Evolutionary conservation across 35 echinoderm and acorn worm genomes (phyloP).

Genomic region (Acanthaster planci): DNA sequence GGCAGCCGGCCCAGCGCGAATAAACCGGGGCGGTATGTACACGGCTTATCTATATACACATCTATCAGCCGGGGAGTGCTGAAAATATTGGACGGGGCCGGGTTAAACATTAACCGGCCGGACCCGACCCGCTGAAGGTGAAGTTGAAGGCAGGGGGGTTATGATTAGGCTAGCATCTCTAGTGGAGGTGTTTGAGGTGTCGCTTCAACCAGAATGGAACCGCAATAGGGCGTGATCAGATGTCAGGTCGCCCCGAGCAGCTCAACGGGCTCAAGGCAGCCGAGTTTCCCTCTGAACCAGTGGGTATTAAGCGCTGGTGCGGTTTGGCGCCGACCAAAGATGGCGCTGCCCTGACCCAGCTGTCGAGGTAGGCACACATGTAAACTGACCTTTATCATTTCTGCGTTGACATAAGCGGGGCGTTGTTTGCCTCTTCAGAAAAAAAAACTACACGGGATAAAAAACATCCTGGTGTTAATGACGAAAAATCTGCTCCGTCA

Average conservation of each 20-base stretch:
- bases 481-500: constrained; percentile 5
- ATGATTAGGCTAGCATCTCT: background rate
- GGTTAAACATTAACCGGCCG: constrained; percentile 6
- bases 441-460: background rate
- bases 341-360: constrained; percentile 15
- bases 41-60: background rate
- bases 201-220: background rate
- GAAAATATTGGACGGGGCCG: background rate
- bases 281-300: background rate
- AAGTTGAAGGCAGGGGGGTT: background rate
- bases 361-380: background rate
- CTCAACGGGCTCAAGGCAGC: background rate
- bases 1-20: background rate
- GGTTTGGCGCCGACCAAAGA: constrained; percentile 15
- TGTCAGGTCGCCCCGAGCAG: background rate
- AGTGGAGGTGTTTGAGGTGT: background rate
- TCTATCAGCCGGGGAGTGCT: background rate
- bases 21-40: background rate
- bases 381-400: constrained; percentile 11
- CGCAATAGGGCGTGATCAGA: background rate
- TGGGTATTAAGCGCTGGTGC: constrained; percentile 3
- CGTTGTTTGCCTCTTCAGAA: constrained; percentile 17
- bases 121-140: background rate
- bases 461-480: background rate
- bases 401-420: constrained; percentile 23